These are phyloP conservation scores for Drosophila varians DNA, from an alignment of 1,140 invertebrate species.

Conservation along the genomic window DNA sequence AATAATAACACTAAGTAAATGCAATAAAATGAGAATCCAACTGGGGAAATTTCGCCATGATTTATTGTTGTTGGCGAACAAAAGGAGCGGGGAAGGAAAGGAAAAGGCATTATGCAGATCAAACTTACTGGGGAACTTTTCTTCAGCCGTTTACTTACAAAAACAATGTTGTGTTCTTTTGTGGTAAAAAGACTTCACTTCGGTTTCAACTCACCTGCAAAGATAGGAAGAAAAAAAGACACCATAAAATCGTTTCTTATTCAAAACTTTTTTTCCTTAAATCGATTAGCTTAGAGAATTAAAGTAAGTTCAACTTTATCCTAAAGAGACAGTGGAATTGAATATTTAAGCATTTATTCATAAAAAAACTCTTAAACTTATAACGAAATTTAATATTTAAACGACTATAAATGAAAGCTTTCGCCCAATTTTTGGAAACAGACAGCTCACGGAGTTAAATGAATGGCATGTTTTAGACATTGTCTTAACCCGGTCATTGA, in stretches of 20 bases:
- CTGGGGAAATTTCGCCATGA: conserved; percentile 73
- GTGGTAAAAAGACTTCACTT: background rate
- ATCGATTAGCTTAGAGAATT: background rate
- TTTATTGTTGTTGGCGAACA: conserved; percentile 59
- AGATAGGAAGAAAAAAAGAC: conserved; percentile 23
- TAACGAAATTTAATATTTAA: background rate
- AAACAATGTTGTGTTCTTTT: conserved; percentile 41
- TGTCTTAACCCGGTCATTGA: conserved; percentile 14
- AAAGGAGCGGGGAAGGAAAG: conserved; percentile 32
- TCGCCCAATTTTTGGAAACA: background rate
- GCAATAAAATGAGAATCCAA: conserved; percentile 81
- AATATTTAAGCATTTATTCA: too few species aligned
- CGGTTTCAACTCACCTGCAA: conserved; percentile 48
- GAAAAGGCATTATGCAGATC: conserved; percentile 71
- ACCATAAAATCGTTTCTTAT: conserved; percentile 12
- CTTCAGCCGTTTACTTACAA: conserved; percentile 47
- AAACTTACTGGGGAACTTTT: conserved; percentile 64
- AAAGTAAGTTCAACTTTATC: background rate
- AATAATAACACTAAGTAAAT: conserved; percentile 75
- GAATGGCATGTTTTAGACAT: conserved; percentile 33
- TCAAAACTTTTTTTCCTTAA: conserved; percentile 1
- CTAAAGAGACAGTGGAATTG: too few species aligned
- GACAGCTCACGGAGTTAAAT: conserved; percentile 7
- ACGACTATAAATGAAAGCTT: background rate
- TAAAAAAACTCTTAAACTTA: too few species aligned